Evolutionary conservation across 2,113 vertebrate species (phyloP).

Genomic region (Nettapus auritus): DNA sequence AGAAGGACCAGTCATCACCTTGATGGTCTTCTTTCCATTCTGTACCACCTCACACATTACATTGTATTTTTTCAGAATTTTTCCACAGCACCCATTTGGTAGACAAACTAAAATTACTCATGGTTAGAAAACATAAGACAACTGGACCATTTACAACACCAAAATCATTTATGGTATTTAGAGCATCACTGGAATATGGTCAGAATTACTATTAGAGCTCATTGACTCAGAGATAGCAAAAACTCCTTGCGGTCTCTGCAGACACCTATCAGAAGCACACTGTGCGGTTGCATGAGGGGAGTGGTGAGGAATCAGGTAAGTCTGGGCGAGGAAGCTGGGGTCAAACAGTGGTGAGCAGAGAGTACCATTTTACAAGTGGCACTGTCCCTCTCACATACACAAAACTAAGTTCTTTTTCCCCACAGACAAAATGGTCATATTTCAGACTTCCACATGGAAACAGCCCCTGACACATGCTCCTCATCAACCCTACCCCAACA

Average conservation of each 20-base stretch:
- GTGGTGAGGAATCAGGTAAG: background rate
- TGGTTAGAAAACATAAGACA: background rate
- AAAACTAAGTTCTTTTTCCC: background rate
- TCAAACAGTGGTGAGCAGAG: background rate
- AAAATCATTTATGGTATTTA: background rate
- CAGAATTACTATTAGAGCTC: background rate
- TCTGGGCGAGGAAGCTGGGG: background rate
- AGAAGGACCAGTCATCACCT: background rate
- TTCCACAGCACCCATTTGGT: background rate
- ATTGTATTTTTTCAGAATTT: background rate
- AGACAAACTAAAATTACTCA: background rate
- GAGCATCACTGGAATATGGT: background rate
- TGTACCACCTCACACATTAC: background rate
- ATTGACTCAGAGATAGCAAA: background rate
- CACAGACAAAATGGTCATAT: fast-evolving
- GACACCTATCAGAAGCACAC: background rate
- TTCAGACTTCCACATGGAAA: background rate
- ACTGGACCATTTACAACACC: background rate
- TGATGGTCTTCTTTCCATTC: background rate
- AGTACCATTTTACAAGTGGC: background rate
- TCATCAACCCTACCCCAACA: background rate
- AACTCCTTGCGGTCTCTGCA: background rate
- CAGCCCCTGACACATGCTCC: background rate
- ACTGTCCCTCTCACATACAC: background rate
- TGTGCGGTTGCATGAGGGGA: fast-evolving